A percentile compares a stretch with the other conserved stretches of the same genome.
These are phyloP conservation scores for Hormaphis cornu DNA, from an alignment of 1,140 invertebrate genomes.

Conservation along the genomic window DNA sequence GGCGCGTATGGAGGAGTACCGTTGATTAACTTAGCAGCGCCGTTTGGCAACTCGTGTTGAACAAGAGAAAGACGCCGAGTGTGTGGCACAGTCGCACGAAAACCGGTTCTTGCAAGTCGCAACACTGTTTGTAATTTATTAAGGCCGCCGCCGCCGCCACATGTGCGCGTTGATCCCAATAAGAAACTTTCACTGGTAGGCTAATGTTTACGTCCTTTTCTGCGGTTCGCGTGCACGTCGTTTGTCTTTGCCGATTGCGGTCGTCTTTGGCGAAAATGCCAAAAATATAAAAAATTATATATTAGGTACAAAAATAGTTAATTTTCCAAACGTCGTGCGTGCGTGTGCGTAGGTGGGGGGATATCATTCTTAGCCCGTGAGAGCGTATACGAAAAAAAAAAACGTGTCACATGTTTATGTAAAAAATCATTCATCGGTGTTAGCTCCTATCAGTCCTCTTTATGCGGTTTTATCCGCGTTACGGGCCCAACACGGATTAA, in stretches of 20 bases:
- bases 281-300: no score
- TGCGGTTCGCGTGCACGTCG: no score
- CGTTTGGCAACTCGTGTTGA: slow-evolving; percentile 13
- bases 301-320: no score
- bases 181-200: slow-evolving; percentile 28
- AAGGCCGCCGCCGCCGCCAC: no score
- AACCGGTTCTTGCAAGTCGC: slow-evolving; percentile 27
- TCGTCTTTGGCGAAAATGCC: background rate
- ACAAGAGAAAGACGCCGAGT: slow-evolving; percentile 15
- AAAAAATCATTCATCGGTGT: no score
- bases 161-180: slow-evolving; percentile 26
- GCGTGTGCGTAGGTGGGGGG: no score
- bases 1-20: background rate
- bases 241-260: background rate
- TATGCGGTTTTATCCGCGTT: no score
- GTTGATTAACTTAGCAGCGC: slow-evolving; percentile 19
- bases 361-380: no score
- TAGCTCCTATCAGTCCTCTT: no score
- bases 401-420: no score
- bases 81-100: background rate
- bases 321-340: no score
- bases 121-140: slow-evolving; percentile 27
- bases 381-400: no score
- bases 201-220: slow-evolving; percentile 3
- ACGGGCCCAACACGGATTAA: background rate